These are phyloP conservation scores for Troides aeacus DNA, from an alignment of 2,888 invertebrate species.

Conservation along the genomic window DNA sequence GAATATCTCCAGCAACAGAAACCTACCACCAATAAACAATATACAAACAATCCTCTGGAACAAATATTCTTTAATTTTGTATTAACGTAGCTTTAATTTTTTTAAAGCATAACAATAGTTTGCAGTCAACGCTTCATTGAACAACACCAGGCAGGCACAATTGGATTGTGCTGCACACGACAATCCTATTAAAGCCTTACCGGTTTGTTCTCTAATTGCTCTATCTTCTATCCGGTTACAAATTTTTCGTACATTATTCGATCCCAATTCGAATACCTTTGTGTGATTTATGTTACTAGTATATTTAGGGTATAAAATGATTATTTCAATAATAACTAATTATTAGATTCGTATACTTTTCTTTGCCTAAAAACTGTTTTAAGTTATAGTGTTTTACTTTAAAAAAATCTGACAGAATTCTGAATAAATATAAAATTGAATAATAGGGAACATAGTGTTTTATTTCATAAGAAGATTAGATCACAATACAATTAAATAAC, in stretches of 20 bases:
- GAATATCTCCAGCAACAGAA: too few relatives aligned
- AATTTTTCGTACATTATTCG: conserved; percentile 9
- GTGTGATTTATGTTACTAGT: background rate
- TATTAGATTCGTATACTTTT: too few relatives aligned
- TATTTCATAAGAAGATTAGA: too few relatives aligned
- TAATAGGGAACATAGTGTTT: too few relatives aligned
- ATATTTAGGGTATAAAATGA: too few relatives aligned
- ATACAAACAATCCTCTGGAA: background rate
- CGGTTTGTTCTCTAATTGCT: conserved; percentile 56
- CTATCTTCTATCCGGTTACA: conserved; percentile 44
- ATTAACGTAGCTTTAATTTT: conserved; percentile 1
- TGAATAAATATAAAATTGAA: too few relatives aligned
- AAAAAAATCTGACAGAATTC: too few relatives aligned
- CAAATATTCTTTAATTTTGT: background rate
- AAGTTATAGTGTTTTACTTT: too few relatives aligned
- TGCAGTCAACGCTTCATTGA: conserved; percentile 21
- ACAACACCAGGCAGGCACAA: conserved; percentile 20
- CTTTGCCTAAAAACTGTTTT: too few relatives aligned
- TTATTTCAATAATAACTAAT: too few relatives aligned
- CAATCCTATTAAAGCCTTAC: conserved; percentile 52
- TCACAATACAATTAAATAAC: too few relatives aligned
- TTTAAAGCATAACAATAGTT: conserved; percentile 18
- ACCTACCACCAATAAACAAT: background rate
- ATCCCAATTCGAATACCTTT: background rate
- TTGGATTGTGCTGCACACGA: conserved; percentile 31